Base-by-base conservation (phyloP, 2,113 vertebrate species). In the Oncorhynchus mykiss region DNA sequence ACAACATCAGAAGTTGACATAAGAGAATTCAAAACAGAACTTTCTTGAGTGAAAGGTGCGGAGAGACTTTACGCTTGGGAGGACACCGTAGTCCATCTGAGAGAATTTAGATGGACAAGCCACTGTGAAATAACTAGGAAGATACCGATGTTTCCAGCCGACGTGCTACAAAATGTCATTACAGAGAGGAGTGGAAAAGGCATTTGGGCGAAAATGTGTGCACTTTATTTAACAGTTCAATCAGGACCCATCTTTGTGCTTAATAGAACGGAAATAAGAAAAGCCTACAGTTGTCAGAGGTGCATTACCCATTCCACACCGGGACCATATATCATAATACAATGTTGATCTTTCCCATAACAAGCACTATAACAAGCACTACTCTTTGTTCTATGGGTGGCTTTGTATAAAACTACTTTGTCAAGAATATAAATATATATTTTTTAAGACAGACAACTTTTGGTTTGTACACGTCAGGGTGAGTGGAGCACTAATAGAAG, bases 191-290 rank as follows among this genome's bases (percentile, higher is more conserved):
- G 77, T 60, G 65, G 39, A 48, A 24, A 60, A 48, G 5, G 64
- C 75, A 54, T 60, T 22, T 9, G 11, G 59, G 72, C 59, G 59
- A 80, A 78, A 67, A 54, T 75, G 54, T 72, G 77, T 57, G n/a
- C 48, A 18, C 51, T 72, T 80, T 81, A 80, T 80, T 83, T 74
- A 80, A 85, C 76, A 78, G 75, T 80, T 80, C 78, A 85, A 71
- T 82, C 76, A 69, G 51, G 48, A 20, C 73, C 57, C n/a, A 69
- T 72, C 71, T 72, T n/a, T 22, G 49, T 62, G 71, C 29, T 54
- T 76, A 83, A 83, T 82, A 67, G 76, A 79, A 66, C 67, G 76
- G 73, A 82, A 79, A 80, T 67, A 77, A 66, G 76, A 74, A 81
- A 81, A 83, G 54, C 73, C 48, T 74, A 73, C 70, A 76, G 75